Base-by-base conservation (phyloP, 2,113 vertebrate genomes). In the Cepphus grylle region DNA sequence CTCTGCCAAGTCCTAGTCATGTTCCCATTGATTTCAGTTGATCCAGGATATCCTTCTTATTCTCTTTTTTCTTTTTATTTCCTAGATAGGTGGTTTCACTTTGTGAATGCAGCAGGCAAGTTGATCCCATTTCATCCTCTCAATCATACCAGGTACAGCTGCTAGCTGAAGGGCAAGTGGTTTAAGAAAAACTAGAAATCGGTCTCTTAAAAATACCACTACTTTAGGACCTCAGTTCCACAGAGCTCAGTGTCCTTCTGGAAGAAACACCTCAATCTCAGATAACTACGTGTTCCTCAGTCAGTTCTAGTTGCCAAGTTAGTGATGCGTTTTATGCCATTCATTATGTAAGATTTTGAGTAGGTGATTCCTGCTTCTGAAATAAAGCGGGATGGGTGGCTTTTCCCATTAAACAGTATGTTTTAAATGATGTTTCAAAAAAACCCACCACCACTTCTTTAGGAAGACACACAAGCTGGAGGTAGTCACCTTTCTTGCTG, bases 391-490 rank as follows among this genome's bases (percentile, higher is more conserved):
- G 11, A 36, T 21, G 16, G 36, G 26, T 63, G 52, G 22, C 53
- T 88, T 83, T 72, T 69, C 58, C 78, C 40, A 29, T 12, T 43
- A 40, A 8, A 7, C 10, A 34, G 29, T 6, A 47, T 20, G 34
- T 25, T 43, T 80, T 76, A 82, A 90, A 59, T 4, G 5, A 23
- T 9, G 21, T 43, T 69, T 47, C 36, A 52, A 1, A 11, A 82
- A 76, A 49, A 56, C 4, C 36, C 42, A 27, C 15, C 42, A 16
- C 11, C 0, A 0, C n/a, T 84, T 56, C 70, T 87, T 73, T 17
- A 47, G 73, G 53, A 78, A 70, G 50, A 50, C 15, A 8, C 18
- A 40, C 32, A 49, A n/a, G 25, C 77, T 25, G 43, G 5, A 58
- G 26, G 38, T 6, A 47, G 66, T 17, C 38, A 49, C 42, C 49